Conservation (phyloP, 2,888 invertebrate genomes). For the Barypeithes pellucidus region DNA sequence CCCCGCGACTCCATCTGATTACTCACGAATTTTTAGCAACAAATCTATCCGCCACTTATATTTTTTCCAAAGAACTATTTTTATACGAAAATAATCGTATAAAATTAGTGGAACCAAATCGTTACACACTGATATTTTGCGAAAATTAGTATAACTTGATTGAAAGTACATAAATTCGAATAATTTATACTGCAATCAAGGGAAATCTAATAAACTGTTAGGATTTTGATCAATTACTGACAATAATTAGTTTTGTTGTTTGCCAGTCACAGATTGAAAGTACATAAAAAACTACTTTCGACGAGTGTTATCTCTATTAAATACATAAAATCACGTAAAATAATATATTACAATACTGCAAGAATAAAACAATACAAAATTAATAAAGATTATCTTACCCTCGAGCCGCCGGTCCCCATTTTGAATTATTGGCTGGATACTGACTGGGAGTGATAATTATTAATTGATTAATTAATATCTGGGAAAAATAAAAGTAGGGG, state of each 20-base stretch:
- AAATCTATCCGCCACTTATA: too few relatives aligned
- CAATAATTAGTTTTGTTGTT: conserved; percentile 9
- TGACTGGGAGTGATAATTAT: conserved; percentile 15
- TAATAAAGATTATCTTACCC: conserved; percentile 37
- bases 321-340: background rate
- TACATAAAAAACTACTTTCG: conserved; percentile 3
- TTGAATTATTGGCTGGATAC: background rate
- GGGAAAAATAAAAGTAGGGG: conserved; percentile 6
- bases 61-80: too few relatives aligned
- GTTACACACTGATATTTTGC: background rate
- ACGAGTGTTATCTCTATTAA: conserved; percentile 4
- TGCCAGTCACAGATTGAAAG: background rate
- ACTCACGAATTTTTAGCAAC: too few relatives aligned
- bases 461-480: conserved; percentile 43
- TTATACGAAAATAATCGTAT: too few relatives aligned
- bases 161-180: background rate
- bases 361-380: conserved; percentile 4
- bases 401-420: conserved; percentile 45
- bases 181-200: background rate
- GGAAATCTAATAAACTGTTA: conserved; percentile 6
- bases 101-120: too few relatives aligned
- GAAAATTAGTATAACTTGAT: background rate
- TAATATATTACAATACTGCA: background rate
- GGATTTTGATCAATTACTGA: conserved; percentile 16
- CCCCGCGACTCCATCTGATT: too few relatives aligned